Base-by-base conservation (phyloP, 2,113 vertebrate species). In the Pelecanus crispus region DNA sequence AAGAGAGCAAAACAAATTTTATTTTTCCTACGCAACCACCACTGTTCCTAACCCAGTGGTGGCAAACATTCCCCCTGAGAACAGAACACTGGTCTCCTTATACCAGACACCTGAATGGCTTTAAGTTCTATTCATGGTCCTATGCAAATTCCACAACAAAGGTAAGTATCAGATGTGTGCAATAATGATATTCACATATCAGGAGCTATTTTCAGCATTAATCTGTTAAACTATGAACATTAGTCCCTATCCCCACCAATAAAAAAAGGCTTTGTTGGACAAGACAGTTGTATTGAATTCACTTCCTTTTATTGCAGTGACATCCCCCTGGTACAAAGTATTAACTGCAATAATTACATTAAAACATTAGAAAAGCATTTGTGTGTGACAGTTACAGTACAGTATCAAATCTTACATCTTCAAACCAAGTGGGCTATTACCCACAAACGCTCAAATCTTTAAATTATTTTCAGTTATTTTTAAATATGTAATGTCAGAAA, bases 361-460 rank as follows among this genome's bases (percentile, higher is more conserved):
- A 99, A 99, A 99, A 99, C 99, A 99, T 99, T 99, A 99, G 99
- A 98, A 99, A 99, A 98, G 98, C 98, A 97, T 97, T 98, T 97
- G 95, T 98, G 97, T 98, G 98, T 98, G 98, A 99, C 98, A 98
- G 98, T 98, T 98, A 99, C 98, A 99, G 98, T 98, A 98, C 98
- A 99, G 98, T 98, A 99, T 99, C 98, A 99, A 99, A 99, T 98
- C 98, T 98, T 98, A 98, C 98, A 98, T 98, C 98, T 98, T 98
- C 96, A 98, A 97, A 98, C 97, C 95, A 96, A 96, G 97, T 96
- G 97, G 97, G 97, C 97, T 95, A 89, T 83, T 84, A 98, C 94
- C 92, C 96, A 98, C 93, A 90, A 95, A 92, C 47, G 58, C 92
- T 97, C 97, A 97, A 89, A 97, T 95, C 80, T 97, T 98, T 98